Base-by-base conservation (phyloP, 1,140 invertebrate species). In the Aethina tumida region DNA sequence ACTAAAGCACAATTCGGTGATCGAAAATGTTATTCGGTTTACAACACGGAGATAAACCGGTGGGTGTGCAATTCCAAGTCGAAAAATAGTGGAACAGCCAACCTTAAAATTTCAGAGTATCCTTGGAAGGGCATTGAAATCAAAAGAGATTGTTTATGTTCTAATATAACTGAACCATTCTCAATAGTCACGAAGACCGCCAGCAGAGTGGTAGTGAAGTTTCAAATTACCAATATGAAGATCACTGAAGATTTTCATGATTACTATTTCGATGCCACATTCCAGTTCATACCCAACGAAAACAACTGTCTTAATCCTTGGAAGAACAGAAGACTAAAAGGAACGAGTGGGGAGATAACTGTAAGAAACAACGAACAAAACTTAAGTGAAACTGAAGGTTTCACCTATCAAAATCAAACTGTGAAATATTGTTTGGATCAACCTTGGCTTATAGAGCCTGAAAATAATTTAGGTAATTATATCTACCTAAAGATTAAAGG, bases 261-360 rank as follows among this genome's bases (percentile, higher is more conserved):
- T 59, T 87, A 83, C 59, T 74, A 73, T 47, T 89, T 89, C 60
- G 83, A 87, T 53, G 84, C 79, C 0, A 73, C 76, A 47, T 86
- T 80, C 52, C 76, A 83, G 60, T 84, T 84, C 57, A 55, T 81
- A 20, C 60, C 72, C 0, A 65, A 67, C 30, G 69, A 75, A 22
- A 65, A 64, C 19, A 59, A 68, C 13, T 79, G 77, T 50, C 65
- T 69, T 2, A 69, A 71, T 31, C 70, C 67, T 17, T 74, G 76
- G 59, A 72, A 77, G 26, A 71, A 75, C 22, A 59, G 77, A 33
- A 63, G 72, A 45, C 54, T 85, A 1, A 67, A 71, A 41, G 79
- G 79, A 2, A 74, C 75, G 7, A 82, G 81, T 50, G 82, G 81
- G 2, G 78, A 83, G 58, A 81, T 78, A 35, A 66, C 68, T 0